Evolutionary conservation across 37 sponge, comb jelly and placozoan species (phyloP).

Genomic region (Beroe ovata): DNA sequence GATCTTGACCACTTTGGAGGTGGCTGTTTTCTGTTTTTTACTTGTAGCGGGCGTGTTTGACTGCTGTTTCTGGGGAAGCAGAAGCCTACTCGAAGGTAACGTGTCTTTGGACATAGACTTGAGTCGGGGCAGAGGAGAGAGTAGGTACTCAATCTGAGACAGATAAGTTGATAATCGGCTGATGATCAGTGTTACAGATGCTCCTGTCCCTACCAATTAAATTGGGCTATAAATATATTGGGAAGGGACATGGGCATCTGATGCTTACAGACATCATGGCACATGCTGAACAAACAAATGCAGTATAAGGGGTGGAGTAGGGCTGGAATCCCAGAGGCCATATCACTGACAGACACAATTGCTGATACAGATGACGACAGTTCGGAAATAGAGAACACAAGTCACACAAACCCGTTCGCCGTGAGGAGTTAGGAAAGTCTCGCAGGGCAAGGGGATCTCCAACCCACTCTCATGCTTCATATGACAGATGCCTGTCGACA

Average conservation of each 20-base stretch:
- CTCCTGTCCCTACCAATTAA: too few relatives aligned
- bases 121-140: conserved; percentile 2
- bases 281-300: neutral
- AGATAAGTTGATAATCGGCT: neutral
- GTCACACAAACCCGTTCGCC: neutral
- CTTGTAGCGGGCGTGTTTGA: too few relatives aligned
- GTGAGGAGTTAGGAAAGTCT: neutral
- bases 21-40: too few relatives aligned
- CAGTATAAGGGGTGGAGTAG: neutral
- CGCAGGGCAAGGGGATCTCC: conserved; percentile 28
- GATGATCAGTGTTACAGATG: too few relatives aligned
- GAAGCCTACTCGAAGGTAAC: too few relatives aligned
- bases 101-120: too few relatives aligned
- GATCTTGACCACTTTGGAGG: too few relatives aligned
- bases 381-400: too few relatives aligned
- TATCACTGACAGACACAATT: neutral
- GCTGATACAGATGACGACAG: too few relatives aligned
- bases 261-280: neutral
- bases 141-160: conserved; percentile 2
- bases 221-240: neutral
- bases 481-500: neutral
- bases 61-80: too few relatives aligned
- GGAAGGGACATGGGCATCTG: neutral
- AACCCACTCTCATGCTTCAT: conserved; percentile 15
- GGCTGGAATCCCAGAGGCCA: neutral